Evolutionary conservation across 2,797 vertebrate species (phyloP).

Genomic region (Leptoclinus maculatus): DNA sequence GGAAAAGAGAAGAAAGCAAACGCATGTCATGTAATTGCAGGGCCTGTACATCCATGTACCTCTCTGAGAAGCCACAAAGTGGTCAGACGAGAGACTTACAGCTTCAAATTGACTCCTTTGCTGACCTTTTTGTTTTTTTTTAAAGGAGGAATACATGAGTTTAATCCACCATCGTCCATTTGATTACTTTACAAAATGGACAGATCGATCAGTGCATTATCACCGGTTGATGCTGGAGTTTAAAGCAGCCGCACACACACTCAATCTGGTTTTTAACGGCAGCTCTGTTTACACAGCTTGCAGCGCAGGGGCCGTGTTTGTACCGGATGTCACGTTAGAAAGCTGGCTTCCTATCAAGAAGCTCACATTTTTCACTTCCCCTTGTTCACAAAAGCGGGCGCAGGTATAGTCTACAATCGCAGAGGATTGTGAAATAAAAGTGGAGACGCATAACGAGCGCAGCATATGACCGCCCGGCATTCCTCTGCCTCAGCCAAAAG

Average conservation of each 20-base stretch:
- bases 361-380: constrained; percentile 32
- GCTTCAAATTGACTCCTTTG: constrained; percentile 24
- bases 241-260: constrained; percentile 31
- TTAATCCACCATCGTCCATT: not conserved
- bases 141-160: not conserved
- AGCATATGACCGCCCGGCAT: constrained; percentile 64
- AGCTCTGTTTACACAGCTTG: constrained; percentile 69
- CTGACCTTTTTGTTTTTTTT: not conserved
- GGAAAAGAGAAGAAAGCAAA: constrained; percentile 49
- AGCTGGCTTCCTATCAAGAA: constrained; percentile 37
- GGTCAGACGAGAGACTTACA: constrained; percentile 28
- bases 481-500: constrained; percentile 53
- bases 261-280: constrained; percentile 59
- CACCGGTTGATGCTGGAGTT: constrained; percentile 9
- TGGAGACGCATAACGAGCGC: constrained; percentile 47
- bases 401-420: constrained; percentile 35
- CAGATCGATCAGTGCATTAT: not conserved
- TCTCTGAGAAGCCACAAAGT: constrained; percentile 38
- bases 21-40: constrained; percentile 73
- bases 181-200: not conserved
- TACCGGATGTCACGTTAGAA: constrained; percentile 27
- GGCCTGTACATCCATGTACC: constrained; percentile 40
- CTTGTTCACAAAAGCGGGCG: constrained; percentile 23
- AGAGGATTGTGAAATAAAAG: constrained; percentile 30
- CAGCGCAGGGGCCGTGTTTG: constrained; percentile 40